Conservation (phyloP, 2,888 invertebrate genomes). For the Sarcophaga rosellei region DNA sequence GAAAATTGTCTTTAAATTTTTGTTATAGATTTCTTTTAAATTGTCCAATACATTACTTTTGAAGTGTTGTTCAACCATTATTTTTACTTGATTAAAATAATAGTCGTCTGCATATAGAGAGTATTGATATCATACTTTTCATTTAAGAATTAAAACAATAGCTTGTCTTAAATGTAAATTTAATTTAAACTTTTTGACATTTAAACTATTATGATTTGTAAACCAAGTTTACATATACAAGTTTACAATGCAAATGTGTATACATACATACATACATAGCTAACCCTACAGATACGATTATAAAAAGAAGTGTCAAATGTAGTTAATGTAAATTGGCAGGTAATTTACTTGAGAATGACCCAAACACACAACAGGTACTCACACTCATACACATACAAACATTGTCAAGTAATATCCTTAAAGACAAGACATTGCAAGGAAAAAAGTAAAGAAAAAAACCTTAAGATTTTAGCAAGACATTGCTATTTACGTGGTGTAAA, state of each 20-base stretch:
- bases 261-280: conserved; percentile 25
- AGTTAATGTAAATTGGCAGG: conserved; percentile 66
- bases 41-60: no score
- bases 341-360: conserved; percentile 65
- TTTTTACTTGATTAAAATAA: background rate
- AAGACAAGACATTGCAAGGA: conserved; percentile 17
- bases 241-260: background rate
- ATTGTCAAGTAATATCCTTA: conserved; percentile 7
- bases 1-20: no score
- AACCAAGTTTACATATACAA: background rate
- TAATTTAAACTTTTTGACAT: conserved; percentile 34
- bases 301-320: conserved; percentile 65
- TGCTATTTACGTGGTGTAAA: conserved; percentile 10
- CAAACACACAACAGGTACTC: conserved; percentile 8
- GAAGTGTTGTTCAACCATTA: no score
- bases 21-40: no score
- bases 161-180: conserved; percentile 16
- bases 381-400: background rate
- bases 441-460: background rate
- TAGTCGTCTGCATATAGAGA: background rate
- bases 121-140: background rate
- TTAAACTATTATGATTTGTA: conserved; percentile 28
- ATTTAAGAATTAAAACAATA: background rate
- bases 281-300: conserved; percentile 20
- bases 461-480: conserved; percentile 44